These are phyloP conservation scores for Epiblema foenella DNA, from an alignment of 2,888 invertebrate genomes.

Conservation along the genomic window DNA sequence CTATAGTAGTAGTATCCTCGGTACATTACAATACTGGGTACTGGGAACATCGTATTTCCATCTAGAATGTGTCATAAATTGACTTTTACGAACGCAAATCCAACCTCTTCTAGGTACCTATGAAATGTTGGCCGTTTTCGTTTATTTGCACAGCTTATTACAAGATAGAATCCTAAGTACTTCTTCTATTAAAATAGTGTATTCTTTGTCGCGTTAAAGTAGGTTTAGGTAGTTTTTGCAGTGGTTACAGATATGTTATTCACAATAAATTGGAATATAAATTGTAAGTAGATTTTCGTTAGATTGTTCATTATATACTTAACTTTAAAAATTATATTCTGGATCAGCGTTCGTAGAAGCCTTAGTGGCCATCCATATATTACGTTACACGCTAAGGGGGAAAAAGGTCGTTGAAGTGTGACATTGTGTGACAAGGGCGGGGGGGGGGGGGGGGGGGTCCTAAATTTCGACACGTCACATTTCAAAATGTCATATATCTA, in stretches of 20 bases:
- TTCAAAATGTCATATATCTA: no score
- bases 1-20: conserved; percentile 33
- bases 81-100: conserved; percentile 35
- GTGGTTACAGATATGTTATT: neutral
- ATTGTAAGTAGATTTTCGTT: neutral
- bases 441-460: no score
- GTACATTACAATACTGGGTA: conserved; percentile 37
- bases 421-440: no score
- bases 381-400: no score
- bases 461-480: no score
- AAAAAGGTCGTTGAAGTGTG: no score
- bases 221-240: neutral
- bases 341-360: conserved; percentile 6
- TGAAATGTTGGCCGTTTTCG: no score
- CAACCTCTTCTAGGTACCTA: conserved; percentile 31
- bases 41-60: conserved; percentile 54
- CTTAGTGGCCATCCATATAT: no score
- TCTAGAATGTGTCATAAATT: conserved; percentile 42
- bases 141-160: no score
- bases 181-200: neutral
- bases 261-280: neutral
- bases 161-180: no score
- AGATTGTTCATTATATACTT: neutral
- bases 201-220: neutral
- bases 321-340: neutral